These are phyloP conservation scores for Raja brachyura DNA, from an alignment of 2,113 vertebrate genomes.

Conservation along the genomic window DNA sequence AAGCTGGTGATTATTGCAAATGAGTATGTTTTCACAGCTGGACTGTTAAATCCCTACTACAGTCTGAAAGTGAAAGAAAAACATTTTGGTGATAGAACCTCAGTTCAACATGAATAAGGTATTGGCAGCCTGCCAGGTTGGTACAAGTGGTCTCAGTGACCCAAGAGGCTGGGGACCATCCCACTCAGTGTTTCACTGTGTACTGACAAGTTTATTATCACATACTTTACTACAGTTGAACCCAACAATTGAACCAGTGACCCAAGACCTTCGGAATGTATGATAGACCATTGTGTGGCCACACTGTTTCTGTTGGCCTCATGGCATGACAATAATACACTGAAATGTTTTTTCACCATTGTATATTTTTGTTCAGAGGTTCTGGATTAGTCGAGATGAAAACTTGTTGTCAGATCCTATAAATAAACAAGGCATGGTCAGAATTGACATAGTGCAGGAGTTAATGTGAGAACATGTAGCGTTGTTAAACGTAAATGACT, in stretches of 20 bases:
- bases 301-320: conserved; percentile 13
- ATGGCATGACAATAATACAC: neutral
- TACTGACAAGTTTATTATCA: conserved; percentile 32
- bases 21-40: neutral
- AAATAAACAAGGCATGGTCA: neutral
- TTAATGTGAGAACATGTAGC: neutral
- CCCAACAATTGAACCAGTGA: conserved; percentile 14
- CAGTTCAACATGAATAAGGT: neutral
- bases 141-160: conserved; percentile 15
- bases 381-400: neutral
- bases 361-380: conserved; percentile 4
- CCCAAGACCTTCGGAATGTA: neutral
- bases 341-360: neutral
- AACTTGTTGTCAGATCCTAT: conserved; percentile 1
- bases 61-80: neutral
- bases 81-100: neutral
- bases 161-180: neutral
- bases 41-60: neutral
- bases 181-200: neutral
- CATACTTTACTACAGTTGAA: conserved; percentile 20
- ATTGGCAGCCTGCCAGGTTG: neutral
- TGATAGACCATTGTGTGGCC: neutral
- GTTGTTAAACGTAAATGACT: neutral
- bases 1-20: conserved; percentile 1
- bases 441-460: neutral